These are phyloP conservation scores for Rotaria socialis DNA, from an alignment of 2,888 invertebrate species.

Conservation along the genomic window DNA sequence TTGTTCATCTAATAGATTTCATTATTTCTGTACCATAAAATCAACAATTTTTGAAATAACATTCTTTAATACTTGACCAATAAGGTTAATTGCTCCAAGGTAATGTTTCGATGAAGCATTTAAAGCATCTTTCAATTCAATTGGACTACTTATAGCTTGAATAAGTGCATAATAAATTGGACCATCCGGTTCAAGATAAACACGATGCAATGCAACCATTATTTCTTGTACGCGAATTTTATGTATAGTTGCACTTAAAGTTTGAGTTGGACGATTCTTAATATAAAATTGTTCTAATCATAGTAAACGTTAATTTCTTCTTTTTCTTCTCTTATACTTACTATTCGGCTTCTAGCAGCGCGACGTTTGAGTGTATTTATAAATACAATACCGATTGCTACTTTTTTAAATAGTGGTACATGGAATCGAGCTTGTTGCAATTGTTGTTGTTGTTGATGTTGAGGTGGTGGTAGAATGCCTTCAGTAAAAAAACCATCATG, in stretches of 20 bases:
- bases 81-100: not conserved
- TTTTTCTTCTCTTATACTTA: not conserved
- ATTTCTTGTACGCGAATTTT: constrained; percentile 37
- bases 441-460: not conserved
- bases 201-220: constrained; percentile 32
- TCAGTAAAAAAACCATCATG: not conserved
- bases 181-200: constrained; percentile 28
- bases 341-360: not conserved
- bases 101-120: not conserved
- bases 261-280: not conserved
- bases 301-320: not conserved
- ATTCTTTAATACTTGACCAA: constrained; percentile 1
- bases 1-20: too few species aligned
- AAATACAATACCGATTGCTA: not conserved
- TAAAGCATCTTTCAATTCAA: not conserved
- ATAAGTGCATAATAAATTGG: constrained; percentile 2
- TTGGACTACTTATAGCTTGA: not conserved
- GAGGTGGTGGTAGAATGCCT: not conserved
- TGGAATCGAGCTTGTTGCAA: not conserved
- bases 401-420: not conserved
- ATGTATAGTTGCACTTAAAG: constrained; percentile 4
- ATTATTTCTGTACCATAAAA: not conserved
- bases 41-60: constrained; percentile 27
- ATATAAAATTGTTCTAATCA: not conserved
- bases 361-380: not conserved